A percentile compares a stretch with the other conserved stretches of the same genome.
These are phyloP conservation scores for Orthonychiurus folsomi DNA, from an alignment of 2,888 invertebrate genomes.

Conservation along the genomic window DNA sequence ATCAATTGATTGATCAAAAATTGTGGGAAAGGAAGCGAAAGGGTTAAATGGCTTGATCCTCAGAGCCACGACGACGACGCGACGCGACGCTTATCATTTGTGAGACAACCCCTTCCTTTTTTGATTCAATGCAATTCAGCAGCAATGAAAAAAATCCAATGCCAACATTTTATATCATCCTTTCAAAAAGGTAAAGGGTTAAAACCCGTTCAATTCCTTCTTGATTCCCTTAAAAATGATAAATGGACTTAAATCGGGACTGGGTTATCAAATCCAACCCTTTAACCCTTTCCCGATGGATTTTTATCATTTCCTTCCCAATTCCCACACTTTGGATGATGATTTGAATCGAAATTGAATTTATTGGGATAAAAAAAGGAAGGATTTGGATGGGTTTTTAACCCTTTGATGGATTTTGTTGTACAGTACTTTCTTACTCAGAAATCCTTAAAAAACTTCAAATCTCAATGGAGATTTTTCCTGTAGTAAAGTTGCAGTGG, in stretches of 20 bases:
- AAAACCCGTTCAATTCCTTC: too few relatives aligned
- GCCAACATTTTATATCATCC: background rate
- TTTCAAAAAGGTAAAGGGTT: background rate
- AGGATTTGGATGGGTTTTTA: too few relatives aligned
- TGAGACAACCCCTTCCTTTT: background rate
- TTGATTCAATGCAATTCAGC: background rate
- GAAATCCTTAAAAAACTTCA: too few relatives aligned
- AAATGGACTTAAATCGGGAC: background rate
- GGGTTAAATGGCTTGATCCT: background rate
- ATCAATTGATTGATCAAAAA: slow-evolving; percentile 1
- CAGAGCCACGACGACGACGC: too few relatives aligned
- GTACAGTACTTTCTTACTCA: too few relatives aligned
- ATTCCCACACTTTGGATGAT: background rate
- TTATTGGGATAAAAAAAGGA: too few relatives aligned
- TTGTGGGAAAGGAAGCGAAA: background rate
- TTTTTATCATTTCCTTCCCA: too few relatives aligned
- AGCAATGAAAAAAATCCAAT: background rate
- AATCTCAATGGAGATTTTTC: too few relatives aligned
- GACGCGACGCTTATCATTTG: background rate
- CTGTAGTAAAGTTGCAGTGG: too few relatives aligned
- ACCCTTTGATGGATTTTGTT: too few relatives aligned
- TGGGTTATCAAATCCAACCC: background rate
- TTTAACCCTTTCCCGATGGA: too few relatives aligned
- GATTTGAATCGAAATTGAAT: too few relatives aligned
- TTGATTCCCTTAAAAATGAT: slow-evolving; percentile 1